Percentiles rank a stretch among this genome's conserved stretches.
phyloP scores from a whole-genome alignment of 2,888 invertebrate genomes.

The Diarsia brunnea region DNA sequence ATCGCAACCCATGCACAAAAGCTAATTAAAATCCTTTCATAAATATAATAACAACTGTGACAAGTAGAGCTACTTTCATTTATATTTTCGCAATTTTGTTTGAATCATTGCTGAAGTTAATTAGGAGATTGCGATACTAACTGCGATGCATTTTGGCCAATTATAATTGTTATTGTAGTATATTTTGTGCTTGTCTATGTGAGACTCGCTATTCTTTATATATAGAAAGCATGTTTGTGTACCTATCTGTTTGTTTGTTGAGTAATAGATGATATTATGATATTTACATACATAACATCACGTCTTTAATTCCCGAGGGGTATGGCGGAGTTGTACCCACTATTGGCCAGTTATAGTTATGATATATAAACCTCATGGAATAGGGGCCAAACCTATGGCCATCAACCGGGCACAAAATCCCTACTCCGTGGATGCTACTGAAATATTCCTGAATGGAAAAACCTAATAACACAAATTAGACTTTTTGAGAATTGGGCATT shows the following conservation, averaged over 20 bases:
- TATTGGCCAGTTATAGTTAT: too few relatives aligned
- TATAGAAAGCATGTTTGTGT: neutral
- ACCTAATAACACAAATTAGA: too few relatives aligned
- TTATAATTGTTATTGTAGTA: constrained; percentile 36
- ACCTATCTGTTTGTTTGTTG: neutral
- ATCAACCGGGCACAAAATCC: too few relatives aligned
- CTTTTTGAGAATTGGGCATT: too few relatives aligned
- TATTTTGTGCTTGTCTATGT: constrained; percentile 8
- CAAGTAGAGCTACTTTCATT: constrained; percentile 20
- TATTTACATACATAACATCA: too few relatives aligned
- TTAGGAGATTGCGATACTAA: constrained; percentile 37
- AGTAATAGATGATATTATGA: neutral
- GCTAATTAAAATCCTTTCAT: constrained; percentile 27
- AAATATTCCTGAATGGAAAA: too few relatives aligned
- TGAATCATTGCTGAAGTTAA: constrained; percentile 27
- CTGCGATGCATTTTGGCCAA: constrained; percentile 33
- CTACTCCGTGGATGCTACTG: too few relatives aligned
- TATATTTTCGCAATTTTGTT: constrained; percentile 13
- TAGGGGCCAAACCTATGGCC: too few relatives aligned
- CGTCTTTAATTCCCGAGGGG: too few relatives aligned
- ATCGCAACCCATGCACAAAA: neutral
- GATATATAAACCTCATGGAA: too few relatives aligned
- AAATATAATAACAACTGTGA: neutral
- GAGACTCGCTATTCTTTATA: constrained; percentile 17
- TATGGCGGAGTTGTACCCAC: too few relatives aligned